A percentile compares a stretch with the other conserved stretches of the same genome.
Conservation (phyloP, 2,888 invertebrate species). For the Diachrysia chrysitis region DNA sequence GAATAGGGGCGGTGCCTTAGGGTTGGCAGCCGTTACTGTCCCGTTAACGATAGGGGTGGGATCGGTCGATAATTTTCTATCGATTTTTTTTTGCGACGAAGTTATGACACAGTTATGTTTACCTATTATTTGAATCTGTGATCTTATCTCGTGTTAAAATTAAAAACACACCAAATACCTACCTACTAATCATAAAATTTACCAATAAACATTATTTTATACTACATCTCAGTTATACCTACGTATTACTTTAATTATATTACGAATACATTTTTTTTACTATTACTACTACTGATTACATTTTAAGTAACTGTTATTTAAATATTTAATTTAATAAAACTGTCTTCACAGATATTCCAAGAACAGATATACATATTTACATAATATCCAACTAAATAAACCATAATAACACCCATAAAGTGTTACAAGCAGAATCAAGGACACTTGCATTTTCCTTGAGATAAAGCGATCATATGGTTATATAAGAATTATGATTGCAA, state of each 20-base stretch:
- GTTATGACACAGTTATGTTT: background rate
- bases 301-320: background rate
- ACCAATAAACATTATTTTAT: too few species aligned
- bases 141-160: too few species aligned
- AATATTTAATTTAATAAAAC: too few species aligned
- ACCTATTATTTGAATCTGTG: background rate
- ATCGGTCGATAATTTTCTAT: constrained; percentile 29
- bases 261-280: background rate
- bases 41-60: constrained; percentile 74
- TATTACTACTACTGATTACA: too few species aligned
- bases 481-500: constrained; percentile 53
- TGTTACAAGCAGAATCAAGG: constrained; percentile 21
- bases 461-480: constrained; percentile 36
- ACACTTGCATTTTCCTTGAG: constrained; percentile 38
- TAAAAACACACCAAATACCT: too few species aligned
- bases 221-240: background rate
- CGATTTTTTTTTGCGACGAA: constrained; percentile 18
- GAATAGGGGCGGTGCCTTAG: constrained; percentile 71
- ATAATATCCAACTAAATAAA: background rate
- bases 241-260: background rate
- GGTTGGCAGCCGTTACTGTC: constrained; percentile 78
- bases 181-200: too few species aligned
- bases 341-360: background rate
- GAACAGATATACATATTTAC: background rate
- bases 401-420: background rate